phyloP scores from a whole-genome alignment of 2,113 vertebrate species.

The Nasalis larvatus region DNA sequence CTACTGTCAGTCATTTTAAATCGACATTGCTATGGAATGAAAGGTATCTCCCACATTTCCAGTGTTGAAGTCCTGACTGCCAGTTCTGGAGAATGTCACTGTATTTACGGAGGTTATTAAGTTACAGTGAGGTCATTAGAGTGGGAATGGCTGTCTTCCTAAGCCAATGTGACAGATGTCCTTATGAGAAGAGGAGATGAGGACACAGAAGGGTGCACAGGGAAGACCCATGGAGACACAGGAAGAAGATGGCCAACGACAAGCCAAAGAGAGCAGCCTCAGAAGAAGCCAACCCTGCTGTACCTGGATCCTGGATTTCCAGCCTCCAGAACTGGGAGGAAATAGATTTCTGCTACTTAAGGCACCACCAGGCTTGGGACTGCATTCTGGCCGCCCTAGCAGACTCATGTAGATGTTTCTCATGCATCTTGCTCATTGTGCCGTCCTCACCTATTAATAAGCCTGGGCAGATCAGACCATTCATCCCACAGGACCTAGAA shows the following conservation, averaged over 20 bases:
- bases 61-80: neutral
- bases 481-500: fast-evolving
- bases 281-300: too few species aligned
- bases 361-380: neutral
- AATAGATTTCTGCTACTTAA: too few species aligned
- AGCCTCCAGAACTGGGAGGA: neutral
- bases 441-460: neutral
- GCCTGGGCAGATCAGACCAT: neutral
- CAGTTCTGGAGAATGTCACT: neutral
- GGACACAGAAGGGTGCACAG: neutral
- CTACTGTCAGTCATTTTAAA: neutral
- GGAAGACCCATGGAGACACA: neutral
- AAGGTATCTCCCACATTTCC: neutral
- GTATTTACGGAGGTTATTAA: neutral
- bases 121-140: neutral
- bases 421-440: fast-evolving
- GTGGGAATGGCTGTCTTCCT: neutral
- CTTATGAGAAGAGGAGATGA: neutral
- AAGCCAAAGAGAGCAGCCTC: neutral
- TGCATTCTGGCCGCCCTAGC: too few species aligned
- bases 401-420: fast-evolving
- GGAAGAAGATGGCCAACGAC: neutral
- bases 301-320: neutral
- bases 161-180: neutral
- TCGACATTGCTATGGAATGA: neutral